phyloP scores from a whole-genome alignment of 1,140 invertebrate genomes.

The Sycophila sp. region DNA sequence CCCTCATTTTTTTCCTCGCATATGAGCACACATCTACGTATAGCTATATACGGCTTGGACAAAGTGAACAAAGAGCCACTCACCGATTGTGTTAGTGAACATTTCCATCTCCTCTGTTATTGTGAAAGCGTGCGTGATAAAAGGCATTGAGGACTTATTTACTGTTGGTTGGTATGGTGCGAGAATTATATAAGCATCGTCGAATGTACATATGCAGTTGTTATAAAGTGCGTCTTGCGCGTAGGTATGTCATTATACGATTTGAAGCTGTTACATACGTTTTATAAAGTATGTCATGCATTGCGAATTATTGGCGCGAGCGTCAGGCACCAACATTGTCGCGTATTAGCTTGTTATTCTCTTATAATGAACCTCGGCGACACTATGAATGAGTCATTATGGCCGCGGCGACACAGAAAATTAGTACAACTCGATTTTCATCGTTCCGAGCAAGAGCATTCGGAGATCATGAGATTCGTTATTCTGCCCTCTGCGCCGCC shows the following conservation, averaged over 20 bases:
- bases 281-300: slow-evolving; percentile 22
- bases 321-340: neutral
- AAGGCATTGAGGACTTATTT: slow-evolving; percentile 40
- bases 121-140: slow-evolving; percentile 56
- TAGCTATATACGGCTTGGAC: slow-evolving; percentile 23
- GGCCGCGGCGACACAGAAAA: slow-evolving; percentile 1
- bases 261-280: slow-evolving; percentile 13
- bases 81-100: slow-evolving; percentile 63
- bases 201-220: neutral
- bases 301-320: slow-evolving; percentile 8
- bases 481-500: no score
- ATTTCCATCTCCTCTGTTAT: slow-evolving; percentile 62
- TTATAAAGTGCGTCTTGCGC: no score
- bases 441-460: neutral
- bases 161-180: slow-evolving; percentile 6
- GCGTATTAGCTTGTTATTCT: slow-evolving; percentile 7
- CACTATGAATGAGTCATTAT: slow-evolving; percentile 1
- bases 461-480: neutral
- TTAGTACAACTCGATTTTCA: neutral
- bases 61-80: slow-evolving; percentile 52
- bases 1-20: no score
- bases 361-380: slow-evolving; percentile 6
- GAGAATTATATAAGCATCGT: neutral
- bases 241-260: slow-evolving; percentile 6
- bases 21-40: neutral